Percentiles rank a stretch among this genome's conserved stretches.
Evolutionary conservation across 2,797 vertebrate genomes (phyloP).

Genomic region (Euthynnus affinis): DNA sequence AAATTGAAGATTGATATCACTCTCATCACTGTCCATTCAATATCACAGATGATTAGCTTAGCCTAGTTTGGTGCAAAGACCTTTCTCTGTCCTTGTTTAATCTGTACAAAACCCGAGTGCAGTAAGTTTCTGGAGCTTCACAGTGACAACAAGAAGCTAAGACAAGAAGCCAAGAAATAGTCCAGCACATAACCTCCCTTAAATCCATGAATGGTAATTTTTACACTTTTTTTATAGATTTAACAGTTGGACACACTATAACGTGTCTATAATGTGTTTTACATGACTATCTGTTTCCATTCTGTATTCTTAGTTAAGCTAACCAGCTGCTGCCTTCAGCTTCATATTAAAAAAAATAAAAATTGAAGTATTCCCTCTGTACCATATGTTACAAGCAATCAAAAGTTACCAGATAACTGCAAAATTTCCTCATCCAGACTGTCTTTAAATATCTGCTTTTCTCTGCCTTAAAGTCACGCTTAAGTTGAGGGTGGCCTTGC

Average conservation of each 20-base stretch:
- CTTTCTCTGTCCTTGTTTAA: not conserved
- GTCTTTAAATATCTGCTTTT: constrained; percentile 50
- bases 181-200: not conserved
- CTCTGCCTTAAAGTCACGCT: constrained; percentile 58
- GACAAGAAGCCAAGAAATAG: constrained; percentile 14
- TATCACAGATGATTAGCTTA: constrained; percentile 6
- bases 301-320: constrained; percentile 2
- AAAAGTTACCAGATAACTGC: constrained; percentile 50
- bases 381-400: constrained; percentile 10
- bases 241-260: not conserved
- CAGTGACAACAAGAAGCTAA: too few species aligned
- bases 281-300: not conserved
- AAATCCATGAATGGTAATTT: not conserved
- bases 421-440: constrained; percentile 42
- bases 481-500: constrained; percentile 65
- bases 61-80: constrained; percentile 8
- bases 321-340: not conserved
- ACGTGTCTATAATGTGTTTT: not conserved
- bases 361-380: constrained; percentile 11
- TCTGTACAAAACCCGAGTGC: not conserved
- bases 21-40: not conserved
- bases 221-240: not conserved
- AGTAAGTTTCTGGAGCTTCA: not conserved
- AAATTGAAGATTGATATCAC: not conserved
- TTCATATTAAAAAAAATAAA: constrained; percentile 20